Evolutionary conservation across 2,888 invertebrate genomes (phyloP).

Genomic region (Uloborus plumipes): DNA sequence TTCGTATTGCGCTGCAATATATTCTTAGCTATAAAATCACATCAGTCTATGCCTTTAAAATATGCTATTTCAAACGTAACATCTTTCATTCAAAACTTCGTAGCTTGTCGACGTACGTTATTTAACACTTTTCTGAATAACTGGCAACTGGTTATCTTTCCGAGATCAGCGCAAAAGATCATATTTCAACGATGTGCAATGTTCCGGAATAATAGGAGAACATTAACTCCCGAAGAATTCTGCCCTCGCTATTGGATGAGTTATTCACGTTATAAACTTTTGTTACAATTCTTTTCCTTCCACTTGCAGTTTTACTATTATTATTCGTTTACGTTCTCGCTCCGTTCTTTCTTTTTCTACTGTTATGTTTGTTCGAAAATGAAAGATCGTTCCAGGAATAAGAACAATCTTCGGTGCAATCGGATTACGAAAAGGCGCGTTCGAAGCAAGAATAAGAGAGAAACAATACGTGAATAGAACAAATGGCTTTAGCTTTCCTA

Average conservation of each 20-base stretch:
- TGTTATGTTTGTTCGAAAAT: constrained; percentile 16
- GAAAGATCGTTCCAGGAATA: constrained; percentile 57
- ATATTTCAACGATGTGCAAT: constrained; percentile 59
- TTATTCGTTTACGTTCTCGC: constrained; percentile 25
- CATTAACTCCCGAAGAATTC: constrained; percentile 51
- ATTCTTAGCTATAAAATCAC: too few relatives aligned
- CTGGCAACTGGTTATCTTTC: constrained; percentile 5
- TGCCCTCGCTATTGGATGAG: background rate
- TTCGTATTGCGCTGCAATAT: too few relatives aligned
- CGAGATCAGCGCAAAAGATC: constrained; percentile 33
- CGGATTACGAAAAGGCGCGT: constrained; percentile 19
- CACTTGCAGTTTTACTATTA: constrained; percentile 7
- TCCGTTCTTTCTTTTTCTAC: constrained; percentile 27
- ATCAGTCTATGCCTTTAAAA: constrained; percentile 3
- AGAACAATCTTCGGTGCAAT: constrained; percentile 59
- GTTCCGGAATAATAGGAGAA: constrained; percentile 56
- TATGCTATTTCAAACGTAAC: background rate
- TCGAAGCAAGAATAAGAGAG: too few relatives aligned
- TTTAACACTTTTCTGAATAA: constrained; percentile 1
- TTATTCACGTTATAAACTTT: constrained; percentile 26
- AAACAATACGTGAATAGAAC: too few relatives aligned
- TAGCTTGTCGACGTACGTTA: too few relatives aligned
- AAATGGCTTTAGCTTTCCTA: too few relatives aligned
- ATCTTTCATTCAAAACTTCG: constrained; percentile 4
- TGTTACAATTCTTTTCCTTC: constrained; percentile 34